Base-by-base conservation (phyloP, 2,888 invertebrate species). In the Lymantria monacha region DNA sequence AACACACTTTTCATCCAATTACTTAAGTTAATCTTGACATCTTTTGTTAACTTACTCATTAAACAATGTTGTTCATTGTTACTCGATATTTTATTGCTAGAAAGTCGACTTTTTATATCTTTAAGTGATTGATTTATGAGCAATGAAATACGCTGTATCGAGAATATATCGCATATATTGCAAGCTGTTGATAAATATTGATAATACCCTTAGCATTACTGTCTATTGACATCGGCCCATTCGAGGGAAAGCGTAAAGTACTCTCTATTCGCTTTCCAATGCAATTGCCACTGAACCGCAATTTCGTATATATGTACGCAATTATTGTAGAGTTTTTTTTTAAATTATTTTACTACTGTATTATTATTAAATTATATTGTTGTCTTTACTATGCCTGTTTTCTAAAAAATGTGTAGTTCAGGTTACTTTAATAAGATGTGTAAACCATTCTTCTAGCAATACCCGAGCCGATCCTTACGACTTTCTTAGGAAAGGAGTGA, bases 201-300 rank as follows among this genome's bases (percentile, higher is more conserved):
- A 65, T 61, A 61, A 59, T 61, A 54, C 63, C 71, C 60, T 70
- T 69, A 62, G 49, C 51, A 53, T 51, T 59, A 48, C 67, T 57
- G 55, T 54, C 42, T 59, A 65, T 55, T 65, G 60, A 65, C 62
- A 63, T 58, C 57, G 10, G 57, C 44, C 49, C 53, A 52, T 51
- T 51, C 38, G 56, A 62, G 62, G 63, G 74, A 76, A 76, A 77
- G 73, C 61, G 50, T 51, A 55, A 51, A 58, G 57, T 66, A 66
- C 64, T 71, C 67, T 63, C 61, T 60, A 68, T 67, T 65, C 66
- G 64, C 72, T 76, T 75, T 74, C 70, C 65, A 68, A 67, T 55
- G 62, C 63, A 57, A 65, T 61, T 70, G 48, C 57, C 58, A 61
- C 59, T 61, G 55, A 50, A 63, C 44, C 57, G 53, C 54, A 51